Evolutionary conservation across 2,797 vertebrate species (phyloP).

Genomic region (Gymnoscopelus braueri): DNA sequence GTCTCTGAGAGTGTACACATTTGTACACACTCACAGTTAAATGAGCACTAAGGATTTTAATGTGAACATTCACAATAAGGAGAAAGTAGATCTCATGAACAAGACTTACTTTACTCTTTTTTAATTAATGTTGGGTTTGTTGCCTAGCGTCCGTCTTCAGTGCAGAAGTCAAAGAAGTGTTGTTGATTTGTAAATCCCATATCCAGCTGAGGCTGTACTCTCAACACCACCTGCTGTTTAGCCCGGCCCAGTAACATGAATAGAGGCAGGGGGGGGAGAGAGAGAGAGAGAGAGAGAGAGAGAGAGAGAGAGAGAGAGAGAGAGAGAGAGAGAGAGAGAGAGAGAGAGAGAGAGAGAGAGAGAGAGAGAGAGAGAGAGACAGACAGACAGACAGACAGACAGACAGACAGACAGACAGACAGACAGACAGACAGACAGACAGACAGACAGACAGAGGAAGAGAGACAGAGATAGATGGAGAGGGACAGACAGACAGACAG

Average conservation of each 20-base stretch:
- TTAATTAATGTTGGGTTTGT: slow-evolving; percentile 28
- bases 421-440: background rate
- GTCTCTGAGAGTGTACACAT: too few species aligned
- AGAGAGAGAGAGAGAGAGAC: slow-evolving; percentile 9
- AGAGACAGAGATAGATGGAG: too few species aligned
- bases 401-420: background rate
- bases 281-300: slow-evolving; percentile 24
- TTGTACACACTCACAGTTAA: too few species aligned
- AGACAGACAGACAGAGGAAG: too few species aligned
- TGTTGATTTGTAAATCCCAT: slow-evolving; percentile 73
- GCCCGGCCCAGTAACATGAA: slow-evolving; percentile 68
- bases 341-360: slow-evolving; percentile 33
- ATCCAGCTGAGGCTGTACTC: slow-evolving; percentile 62
- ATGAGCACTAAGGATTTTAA: too few species aligned
- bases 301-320: slow-evolving; percentile 18
- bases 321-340: slow-evolving; percentile 6
- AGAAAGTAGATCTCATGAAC: slow-evolving; percentile 1
- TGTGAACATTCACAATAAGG: too few species aligned
- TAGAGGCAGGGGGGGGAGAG: slow-evolving; percentile 54
- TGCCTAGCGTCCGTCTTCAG: slow-evolving; percentile 54
- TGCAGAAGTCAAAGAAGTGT: slow-evolving; percentile 56
- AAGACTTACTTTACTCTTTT: slow-evolving; percentile 70
- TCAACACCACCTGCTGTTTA: slow-evolving; percentile 80
- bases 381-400: too few species aligned
- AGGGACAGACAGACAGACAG: too few species aligned